Evolutionary conservation across 2,113 vertebrate species (phyloP).

Genomic region (Oncorhynchus keta): DNA sequence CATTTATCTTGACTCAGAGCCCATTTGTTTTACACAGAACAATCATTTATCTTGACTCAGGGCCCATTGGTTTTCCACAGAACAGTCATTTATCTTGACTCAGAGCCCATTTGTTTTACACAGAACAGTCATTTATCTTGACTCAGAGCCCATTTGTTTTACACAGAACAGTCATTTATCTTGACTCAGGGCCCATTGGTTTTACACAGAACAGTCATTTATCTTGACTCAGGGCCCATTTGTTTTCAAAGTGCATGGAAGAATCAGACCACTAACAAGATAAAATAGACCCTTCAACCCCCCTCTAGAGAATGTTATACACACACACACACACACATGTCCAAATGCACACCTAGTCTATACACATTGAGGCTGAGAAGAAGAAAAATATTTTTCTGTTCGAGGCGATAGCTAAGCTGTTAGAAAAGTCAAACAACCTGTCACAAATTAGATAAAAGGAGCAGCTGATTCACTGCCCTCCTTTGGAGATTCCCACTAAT

Average conservation of each 20-base stretch:
- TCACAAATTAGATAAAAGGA: constrained; percentile 69
- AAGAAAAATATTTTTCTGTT: constrained; percentile 41
- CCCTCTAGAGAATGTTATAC: neutral
- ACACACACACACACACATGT: constrained; percentile 2
- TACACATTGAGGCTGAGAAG: constrained; percentile 1
- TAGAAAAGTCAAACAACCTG: constrained; percentile 72
- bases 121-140: too few relatives aligned
- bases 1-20: constrained; percentile 26
- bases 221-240: constrained; percentile 8
- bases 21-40: constrained; percentile 49
- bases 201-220: constrained; percentile 14
- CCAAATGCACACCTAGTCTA: constrained; percentile 14
- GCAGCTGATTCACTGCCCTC: constrained; percentile 57
- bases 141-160: constrained; percentile 43
- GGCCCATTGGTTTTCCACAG: constrained; percentile 44
- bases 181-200: constrained; percentile 32
- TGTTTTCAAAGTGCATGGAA: constrained; percentile 56
- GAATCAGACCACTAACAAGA: constrained; percentile 56
- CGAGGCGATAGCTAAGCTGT: constrained; percentile 69
- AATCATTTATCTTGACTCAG: constrained; percentile 23
- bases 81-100: too few relatives aligned
- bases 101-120: constrained; percentile 43
- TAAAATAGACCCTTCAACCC: constrained; percentile 4
- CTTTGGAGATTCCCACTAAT: neutral
- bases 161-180: too few relatives aligned